phyloP scores from a whole-genome alignment of 2,113 vertebrate genomes.

The Indri indri region DNA sequence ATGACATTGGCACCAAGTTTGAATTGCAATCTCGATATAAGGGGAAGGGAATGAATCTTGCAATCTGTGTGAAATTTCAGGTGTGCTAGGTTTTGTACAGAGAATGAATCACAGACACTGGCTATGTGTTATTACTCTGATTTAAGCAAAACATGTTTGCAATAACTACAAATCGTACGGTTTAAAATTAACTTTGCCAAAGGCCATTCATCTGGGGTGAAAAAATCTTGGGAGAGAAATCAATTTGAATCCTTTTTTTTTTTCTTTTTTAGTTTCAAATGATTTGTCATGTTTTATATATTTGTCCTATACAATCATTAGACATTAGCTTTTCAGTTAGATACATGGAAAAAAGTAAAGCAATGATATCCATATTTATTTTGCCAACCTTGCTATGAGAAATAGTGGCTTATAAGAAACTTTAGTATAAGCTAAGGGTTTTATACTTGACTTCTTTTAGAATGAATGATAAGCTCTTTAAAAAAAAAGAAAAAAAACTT shows the following conservation, averaged over 20 bases:
- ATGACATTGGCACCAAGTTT: background rate
- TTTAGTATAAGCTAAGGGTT: background rate
- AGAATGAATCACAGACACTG: background rate
- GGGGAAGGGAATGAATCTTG: background rate
- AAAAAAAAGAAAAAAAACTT: background rate
- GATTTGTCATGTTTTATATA: background rate
- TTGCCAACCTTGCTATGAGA: background rate
- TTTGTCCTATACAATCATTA: background rate
- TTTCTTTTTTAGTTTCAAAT: background rate
- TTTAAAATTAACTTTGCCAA: slow-evolving; percentile 30
- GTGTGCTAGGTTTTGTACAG: background rate
- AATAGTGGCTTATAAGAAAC: background rate
- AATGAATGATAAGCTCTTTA: background rate
- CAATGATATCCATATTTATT: background rate
- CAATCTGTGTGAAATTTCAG: background rate
- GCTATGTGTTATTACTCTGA: background rate
- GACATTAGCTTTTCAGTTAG: background rate
- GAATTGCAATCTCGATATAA: background rate
- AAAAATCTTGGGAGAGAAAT: background rate
- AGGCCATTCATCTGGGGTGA: background rate
- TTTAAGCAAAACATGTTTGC: background rate
- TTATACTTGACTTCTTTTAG: background rate
- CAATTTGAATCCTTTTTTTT: background rate
- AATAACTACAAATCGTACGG: background rate
- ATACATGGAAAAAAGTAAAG: background rate